Conservation (phyloP, 2,797 vertebrate genomes). For the Schizopygopsis pylzovi region DNA sequence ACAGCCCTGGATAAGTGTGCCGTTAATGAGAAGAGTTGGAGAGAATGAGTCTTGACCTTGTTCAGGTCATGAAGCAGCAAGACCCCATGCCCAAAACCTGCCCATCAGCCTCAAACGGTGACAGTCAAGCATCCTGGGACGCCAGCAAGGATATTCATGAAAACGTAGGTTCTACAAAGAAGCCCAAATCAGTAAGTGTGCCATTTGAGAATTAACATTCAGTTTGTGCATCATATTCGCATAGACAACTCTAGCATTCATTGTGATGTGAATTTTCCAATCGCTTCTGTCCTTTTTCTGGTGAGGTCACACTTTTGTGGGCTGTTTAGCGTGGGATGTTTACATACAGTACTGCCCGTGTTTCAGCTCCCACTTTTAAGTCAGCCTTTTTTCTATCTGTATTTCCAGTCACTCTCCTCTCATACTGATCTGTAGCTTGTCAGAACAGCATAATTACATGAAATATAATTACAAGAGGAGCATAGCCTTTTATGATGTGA, state of each 20-base stretch:
- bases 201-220: slow-evolving; percentile 9
- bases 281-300: neutral
- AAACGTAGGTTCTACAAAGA: slow-evolving; percentile 80
- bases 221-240: neutral
- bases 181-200: slow-evolving; percentile 87
- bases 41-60: slow-evolving; percentile 80
- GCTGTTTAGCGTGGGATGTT: slow-evolving; percentile 54
- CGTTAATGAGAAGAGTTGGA: slow-evolving; percentile 62
- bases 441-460: neutral
- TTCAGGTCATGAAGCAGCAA: slow-evolving; percentile 76
- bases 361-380: slow-evolving; percentile 1
- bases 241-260: neutral
- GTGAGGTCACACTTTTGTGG: slow-evolving; percentile 4
- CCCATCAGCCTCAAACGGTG: slow-evolving; percentile 73
- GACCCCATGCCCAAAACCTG: slow-evolving; percentile 66
- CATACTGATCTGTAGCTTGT: neutral
- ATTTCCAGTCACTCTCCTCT: neutral
- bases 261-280: neutral
- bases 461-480: neutral
- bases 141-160: slow-evolving; percentile 69
- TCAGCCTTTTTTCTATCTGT: neutral
- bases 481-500: slow-evolving; percentile 37
- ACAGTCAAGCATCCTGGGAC: slow-evolving; percentile 76
- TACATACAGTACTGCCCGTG: slow-evolving; percentile 54
- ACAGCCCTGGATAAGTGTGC: slow-evolving; percentile 28